Evolutionary conservation across 1,140 invertebrate species (phyloP).

Genomic region (Conopomorpha cramerella): DNA sequence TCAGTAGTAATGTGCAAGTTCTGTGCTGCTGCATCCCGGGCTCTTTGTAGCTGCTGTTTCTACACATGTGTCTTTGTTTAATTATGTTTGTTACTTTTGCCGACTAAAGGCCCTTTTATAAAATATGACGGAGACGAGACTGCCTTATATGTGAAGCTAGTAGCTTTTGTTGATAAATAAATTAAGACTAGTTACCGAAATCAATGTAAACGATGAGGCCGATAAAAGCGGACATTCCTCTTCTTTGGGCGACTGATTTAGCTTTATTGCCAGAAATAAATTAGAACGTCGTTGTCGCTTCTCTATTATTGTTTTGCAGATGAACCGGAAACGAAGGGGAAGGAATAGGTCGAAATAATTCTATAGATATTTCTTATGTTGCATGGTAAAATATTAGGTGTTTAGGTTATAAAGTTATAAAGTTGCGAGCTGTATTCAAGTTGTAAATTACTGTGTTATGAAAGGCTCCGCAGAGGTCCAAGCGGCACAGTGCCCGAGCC

Average conservation of each 20-base stretch:
- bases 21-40: too few relatives aligned
- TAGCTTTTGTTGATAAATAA: too few relatives aligned
- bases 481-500: constrained; percentile 2
- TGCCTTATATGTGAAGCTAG: too few relatives aligned
- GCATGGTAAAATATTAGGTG: neutral
- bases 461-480: neutral
- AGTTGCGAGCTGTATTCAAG: neutral
- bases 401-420: neutral
- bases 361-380: neutral
- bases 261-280: constrained; percentile 42
- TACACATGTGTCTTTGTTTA: too few relatives aligned
- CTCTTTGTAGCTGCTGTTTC: too few relatives aligned
- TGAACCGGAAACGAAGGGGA: neutral
- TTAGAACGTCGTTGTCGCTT: constrained; percentile 14
- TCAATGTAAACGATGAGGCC: too few relatives aligned
- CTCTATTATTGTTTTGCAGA: constrained; percentile 1
- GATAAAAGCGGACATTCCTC: constrained; percentile 25
- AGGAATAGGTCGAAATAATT: too few relatives aligned
- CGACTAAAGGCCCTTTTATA: too few relatives aligned
- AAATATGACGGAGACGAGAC: too few relatives aligned
- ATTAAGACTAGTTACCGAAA: too few relatives aligned
- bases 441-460: neutral
- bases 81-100: too few relatives aligned
- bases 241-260: constrained; percentile 35
- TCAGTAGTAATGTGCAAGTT: too few relatives aligned